Base-by-base conservation (phyloP, 2,888 invertebrate species). In the Leucania comma region DNA sequence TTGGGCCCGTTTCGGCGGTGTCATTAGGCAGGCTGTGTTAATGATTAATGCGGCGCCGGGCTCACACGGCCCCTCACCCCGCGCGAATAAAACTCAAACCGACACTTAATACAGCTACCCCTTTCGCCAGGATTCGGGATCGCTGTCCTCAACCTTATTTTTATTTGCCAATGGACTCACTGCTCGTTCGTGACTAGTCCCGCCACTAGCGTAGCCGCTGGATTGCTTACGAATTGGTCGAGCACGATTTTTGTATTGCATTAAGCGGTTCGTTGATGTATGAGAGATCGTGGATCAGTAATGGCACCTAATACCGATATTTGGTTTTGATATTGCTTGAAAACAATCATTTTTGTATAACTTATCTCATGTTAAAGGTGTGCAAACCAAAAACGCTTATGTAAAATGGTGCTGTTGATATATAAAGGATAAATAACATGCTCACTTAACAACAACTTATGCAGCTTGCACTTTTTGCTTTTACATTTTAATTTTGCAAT, bases 11-110 rank as follows among this genome's bases (percentile, higher is more conserved):
- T 95, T 95, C 93, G 95, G 95, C 85, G 91, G 92, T 95, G 96
- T 95, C 95, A 95, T 96, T 96, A 96, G 94, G 93, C 94, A 93
- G 94, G 90, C 94, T 92, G 93, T 92, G 94, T 95, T 95, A 96
- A 96, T 96, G 95, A 95, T 96, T 96, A 95, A 96, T 96, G 95
- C 92, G 94, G 94, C 94, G 94, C 94, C 93, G 90, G 82, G 89
- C 91, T 90, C 92, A 92, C 92, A 92, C 92, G 90, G 87, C 90
- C 89, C 87, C 75, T 68, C 81, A 26, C 83, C 84, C 83, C 77
- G 71, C 86, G 90, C 93, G 92, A 94, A 95, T 95, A 94, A 95
- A 94, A 95, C 95, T 93, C 93, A 90, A 92, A 93, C 93, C 92
- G 89, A 91, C 93, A 92, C 93, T 94, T 95, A 95, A 95, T 94